These are phyloP conservation scores for Drosophila sucinea DNA, from an alignment of 1,140 invertebrate genomes.

Conservation along the genomic window DNA sequence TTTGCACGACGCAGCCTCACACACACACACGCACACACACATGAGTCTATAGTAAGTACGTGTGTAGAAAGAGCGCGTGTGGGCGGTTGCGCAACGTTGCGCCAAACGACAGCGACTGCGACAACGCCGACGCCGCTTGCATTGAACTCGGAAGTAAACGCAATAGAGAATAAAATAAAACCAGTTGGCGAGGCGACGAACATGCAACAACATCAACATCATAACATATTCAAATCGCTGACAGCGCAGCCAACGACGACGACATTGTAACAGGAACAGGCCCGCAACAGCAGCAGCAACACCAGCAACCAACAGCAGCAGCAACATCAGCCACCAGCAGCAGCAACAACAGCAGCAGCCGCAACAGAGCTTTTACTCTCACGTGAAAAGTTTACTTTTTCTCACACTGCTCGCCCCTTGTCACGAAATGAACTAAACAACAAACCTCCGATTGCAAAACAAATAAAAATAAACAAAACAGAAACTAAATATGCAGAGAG, in stretches of 20 bases:
- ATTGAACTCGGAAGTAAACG: constrained; percentile 80
- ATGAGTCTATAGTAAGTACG: constrained; percentile 12
- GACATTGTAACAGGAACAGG: constrained; percentile 41
- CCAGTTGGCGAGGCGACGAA: constrained; percentile 60
- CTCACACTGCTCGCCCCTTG: constrained; percentile 56
- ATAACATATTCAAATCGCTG: constrained; percentile 76
- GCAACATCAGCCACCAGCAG: constrained; percentile 18
- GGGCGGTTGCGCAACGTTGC: constrained; percentile 74
- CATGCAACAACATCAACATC: constrained; percentile 67
- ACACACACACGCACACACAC: constrained; percentile 37
- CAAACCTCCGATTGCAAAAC: constrained; percentile 44
- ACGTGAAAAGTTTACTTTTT: constrained; percentile 67
- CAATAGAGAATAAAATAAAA: constrained; percentile 75
- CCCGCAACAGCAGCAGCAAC: constrained; percentile 16
- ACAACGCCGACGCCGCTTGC: constrained; percentile 44
- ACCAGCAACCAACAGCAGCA: constrained; percentile 18
- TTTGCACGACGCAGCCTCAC: constrained; percentile 72
- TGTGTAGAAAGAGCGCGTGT: constrained; percentile 42
- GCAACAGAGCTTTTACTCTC: constrained; percentile 68
- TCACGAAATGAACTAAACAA: constrained; percentile 78
- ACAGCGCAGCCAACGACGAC: constrained; percentile 42
- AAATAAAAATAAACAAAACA: constrained; percentile 33
- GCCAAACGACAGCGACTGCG: constrained; percentile 22
- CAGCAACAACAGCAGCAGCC: constrained; percentile 23
- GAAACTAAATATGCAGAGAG: constrained; percentile 27